Evolutionary conservation across 2,888 invertebrate species (phyloP).

Genomic region (Himalopsyche kuldschensis): DNA sequence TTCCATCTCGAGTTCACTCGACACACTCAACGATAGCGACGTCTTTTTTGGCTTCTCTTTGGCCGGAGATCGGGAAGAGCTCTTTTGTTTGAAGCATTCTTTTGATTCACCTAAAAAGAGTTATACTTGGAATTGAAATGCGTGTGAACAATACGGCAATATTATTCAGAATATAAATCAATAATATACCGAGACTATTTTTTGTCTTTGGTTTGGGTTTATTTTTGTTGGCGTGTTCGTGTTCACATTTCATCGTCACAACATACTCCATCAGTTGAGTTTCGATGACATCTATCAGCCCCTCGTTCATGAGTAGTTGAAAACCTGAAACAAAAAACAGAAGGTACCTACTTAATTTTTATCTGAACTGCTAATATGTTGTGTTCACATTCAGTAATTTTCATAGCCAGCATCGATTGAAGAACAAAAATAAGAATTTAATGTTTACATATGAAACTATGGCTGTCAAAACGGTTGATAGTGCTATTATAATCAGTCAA

Average conservation of each 20-base stretch:
- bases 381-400: too few species aligned
- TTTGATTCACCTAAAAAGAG: not conserved
- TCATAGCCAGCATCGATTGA: too few species aligned
- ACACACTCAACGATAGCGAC: not conserved
- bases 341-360: too few species aligned
- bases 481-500: too few species aligned
- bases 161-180: not conserved
- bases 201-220: not conserved
- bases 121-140: too few species aligned
- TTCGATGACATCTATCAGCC: constrained; percentile 51
- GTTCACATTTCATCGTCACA: constrained; percentile 53
- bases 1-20: constrained; percentile 23
- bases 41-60: not conserved
- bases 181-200: not conserved
- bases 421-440: too few species aligned
- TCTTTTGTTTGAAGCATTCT: not conserved
- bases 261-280: constrained; percentile 52
- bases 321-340: constrained; percentile 48
- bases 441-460: too few species aligned
- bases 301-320: constrained; percentile 55
- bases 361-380: too few species aligned
- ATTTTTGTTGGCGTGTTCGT: constrained; percentile 41
- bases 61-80: not conserved
- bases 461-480: too few species aligned
- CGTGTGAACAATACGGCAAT: too few species aligned